These are phyloP conservation scores for Chelonus insularis DNA, from an alignment of 1,140 invertebrate species.

Conservation along the genomic window DNA sequence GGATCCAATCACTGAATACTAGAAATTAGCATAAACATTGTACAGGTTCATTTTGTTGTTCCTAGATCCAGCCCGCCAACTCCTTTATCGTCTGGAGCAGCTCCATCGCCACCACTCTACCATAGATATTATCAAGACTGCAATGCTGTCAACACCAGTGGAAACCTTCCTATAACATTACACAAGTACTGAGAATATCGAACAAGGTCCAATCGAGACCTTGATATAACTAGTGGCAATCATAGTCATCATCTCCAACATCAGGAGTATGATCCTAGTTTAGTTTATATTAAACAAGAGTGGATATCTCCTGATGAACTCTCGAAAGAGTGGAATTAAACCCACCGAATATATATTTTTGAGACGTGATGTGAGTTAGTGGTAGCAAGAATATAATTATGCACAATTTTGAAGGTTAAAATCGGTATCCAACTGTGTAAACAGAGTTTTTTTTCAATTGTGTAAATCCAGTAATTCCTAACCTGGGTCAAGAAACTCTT, in stretches of 20 bases:
- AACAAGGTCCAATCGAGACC: slow-evolving; percentile 53
- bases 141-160: slow-evolving; percentile 54
- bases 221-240: slow-evolving; percentile 37
- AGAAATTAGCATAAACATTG: too few relatives aligned
- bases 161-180: slow-evolving; percentile 56
- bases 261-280: slow-evolving; percentile 40
- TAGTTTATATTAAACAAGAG: slow-evolving; percentile 57
- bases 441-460: background rate
- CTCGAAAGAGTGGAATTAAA: slow-evolving; percentile 49
- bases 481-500: too few relatives aligned
- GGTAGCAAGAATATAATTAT: background rate
- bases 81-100: slow-evolving; percentile 50
- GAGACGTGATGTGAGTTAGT: slow-evolving; percentile 3
- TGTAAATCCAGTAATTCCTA: too few relatives aligned
- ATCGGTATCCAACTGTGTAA: slow-evolving; percentile 1
- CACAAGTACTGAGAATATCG: slow-evolving; percentile 60
- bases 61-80: slow-evolving; percentile 56
- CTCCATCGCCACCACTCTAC: slow-evolving; percentile 54
- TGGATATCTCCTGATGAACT: slow-evolving; percentile 52
- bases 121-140: slow-evolving; percentile 58
- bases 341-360: background rate
- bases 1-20: too few relatives aligned
- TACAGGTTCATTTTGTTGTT: slow-evolving; percentile 1
- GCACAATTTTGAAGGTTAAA: background rate
- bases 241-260: slow-evolving; percentile 23